A percentile compares a stretch with the other conserved stretches of the same genome.
Conservation (phyloP, 1,140 invertebrate species). For the Olivierus martensii region DNA sequence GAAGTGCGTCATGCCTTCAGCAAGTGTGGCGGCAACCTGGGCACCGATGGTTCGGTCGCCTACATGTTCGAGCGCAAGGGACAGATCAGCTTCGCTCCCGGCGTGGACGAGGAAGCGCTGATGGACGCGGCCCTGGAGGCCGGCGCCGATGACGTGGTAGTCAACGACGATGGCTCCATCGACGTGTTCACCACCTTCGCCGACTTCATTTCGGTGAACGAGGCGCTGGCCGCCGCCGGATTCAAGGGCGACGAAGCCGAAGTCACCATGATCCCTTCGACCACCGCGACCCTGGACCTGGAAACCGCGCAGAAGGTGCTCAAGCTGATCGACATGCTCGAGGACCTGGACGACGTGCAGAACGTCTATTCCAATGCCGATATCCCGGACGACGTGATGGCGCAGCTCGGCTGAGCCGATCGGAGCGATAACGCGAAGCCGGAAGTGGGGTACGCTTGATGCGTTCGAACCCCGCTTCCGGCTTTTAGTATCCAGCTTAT, state of each 20-base stretch:
- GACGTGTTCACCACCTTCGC: background rate
- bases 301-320: background rate
- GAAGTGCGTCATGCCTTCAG: conserved; percentile 1
- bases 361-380: conserved; percentile 1
- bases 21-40: conserved; percentile 5
- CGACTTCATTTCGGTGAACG: background rate
- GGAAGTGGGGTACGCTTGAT: no score
- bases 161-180: background rate
- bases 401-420: background rate
- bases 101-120: conserved; percentile 3
- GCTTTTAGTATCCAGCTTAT: no score
- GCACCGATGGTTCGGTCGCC: conserved; percentile 7
- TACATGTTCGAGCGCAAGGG: background rate
- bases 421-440: no score
- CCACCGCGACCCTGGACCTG: background rate
- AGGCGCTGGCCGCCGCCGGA: background rate
- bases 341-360: conserved; percentile 10
- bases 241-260: background rate
- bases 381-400: background rate
- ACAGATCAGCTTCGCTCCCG: background rate
- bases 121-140: conserved; percentile 3
- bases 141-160: conserved; percentile 2
- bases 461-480: no score
- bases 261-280: background rate
- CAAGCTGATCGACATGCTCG: conserved; percentile 6